Percentiles rank a stretch among this genome's conserved stretches.
phyloP scores from a whole-genome alignment of 2,888 invertebrate species.

The Minunthozetes semirufus region DNA sequence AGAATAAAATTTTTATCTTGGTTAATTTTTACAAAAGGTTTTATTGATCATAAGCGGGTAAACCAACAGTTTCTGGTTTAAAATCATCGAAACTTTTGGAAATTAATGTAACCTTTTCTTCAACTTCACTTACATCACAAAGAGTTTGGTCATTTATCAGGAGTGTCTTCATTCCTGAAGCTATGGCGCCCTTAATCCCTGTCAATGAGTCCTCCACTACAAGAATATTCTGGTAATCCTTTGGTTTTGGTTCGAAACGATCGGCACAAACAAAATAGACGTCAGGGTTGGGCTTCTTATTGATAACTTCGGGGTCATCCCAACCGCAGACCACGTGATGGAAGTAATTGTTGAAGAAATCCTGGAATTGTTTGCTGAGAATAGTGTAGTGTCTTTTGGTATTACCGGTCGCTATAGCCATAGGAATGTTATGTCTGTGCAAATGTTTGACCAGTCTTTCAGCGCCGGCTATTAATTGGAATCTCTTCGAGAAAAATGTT shows the following conservation, averaged over 20 bases:
- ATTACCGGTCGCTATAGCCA: no score
- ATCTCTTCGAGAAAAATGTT: no score
- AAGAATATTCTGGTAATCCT: neutral
- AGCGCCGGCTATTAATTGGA: no score
- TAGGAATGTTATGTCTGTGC: no score
- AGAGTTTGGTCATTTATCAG: neutral
- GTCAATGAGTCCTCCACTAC: conserved; percentile 32
- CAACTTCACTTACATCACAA: neutral
- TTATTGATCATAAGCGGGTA: neutral
- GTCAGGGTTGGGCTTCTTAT: conserved; percentile 28
- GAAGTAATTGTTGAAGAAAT: neutral
- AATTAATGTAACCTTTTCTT: neutral
- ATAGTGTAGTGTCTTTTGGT: no score
- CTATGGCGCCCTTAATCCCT: conserved; percentile 29
- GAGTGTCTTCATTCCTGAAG: conserved; percentile 12
- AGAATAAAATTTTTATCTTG: no score
- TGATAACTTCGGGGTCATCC: conserved; percentile 23
- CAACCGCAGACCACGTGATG: conserved; percentile 60
- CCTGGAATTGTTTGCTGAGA: no score
- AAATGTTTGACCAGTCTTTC: no score
- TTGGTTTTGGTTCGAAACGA: neutral
- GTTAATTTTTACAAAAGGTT: no score
- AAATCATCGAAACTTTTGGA: neutral
- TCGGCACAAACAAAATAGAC: conserved; percentile 15
- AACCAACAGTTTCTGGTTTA: neutral